Percentiles rank a stretch among this genome's conserved stretches.
These are phyloP conservation scores for Raphicerus campestris DNA, from an alignment of 2,113 vertebrate genomes.

Conservation along the genomic window DNA sequence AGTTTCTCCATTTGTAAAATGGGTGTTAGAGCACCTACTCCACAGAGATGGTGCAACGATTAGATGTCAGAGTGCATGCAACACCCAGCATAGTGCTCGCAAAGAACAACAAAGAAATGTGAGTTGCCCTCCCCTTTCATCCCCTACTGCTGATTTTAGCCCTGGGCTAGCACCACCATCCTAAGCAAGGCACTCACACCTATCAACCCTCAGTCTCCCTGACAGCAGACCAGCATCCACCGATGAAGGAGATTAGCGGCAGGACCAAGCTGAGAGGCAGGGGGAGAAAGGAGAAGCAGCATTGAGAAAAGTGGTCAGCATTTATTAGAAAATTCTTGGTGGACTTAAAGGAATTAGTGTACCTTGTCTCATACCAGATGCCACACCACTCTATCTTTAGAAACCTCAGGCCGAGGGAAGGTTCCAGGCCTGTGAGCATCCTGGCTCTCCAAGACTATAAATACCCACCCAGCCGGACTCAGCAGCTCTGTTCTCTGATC, in stretches of 20 bases:
- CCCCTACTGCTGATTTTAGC: background rate
- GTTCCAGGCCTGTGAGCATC: slow-evolving; percentile 7
- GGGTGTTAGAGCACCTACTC: background rate
- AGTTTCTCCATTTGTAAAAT: background rate
- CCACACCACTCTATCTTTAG: slow-evolving; percentile 62
- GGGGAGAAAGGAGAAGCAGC: background rate
- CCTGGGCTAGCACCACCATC: too few species aligned
- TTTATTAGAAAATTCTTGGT: background rate
- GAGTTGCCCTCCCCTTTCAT: background rate
- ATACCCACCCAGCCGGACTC: slow-evolving; percentile 1
- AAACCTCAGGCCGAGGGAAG: background rate
- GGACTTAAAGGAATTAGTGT: slow-evolving; percentile 31
- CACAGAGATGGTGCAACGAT: background rate
- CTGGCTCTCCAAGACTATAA: slow-evolving; percentile 49
- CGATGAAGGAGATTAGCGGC: accelerated
- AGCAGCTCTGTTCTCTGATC: background rate
- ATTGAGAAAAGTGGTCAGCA: background rate
- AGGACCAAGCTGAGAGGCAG: accelerated
- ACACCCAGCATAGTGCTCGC: accelerated
- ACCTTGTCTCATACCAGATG: slow-evolving; percentile 16
- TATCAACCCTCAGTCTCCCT: background rate
- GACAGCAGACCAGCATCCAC: background rate
- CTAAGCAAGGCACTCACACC: background rate
- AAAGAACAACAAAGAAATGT: background rate
- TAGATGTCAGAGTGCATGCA: accelerated